Evolutionary conservation across 2,113 vertebrate genomes (phyloP).

Genomic region (Oncorhynchus gorbuscha): DNA sequence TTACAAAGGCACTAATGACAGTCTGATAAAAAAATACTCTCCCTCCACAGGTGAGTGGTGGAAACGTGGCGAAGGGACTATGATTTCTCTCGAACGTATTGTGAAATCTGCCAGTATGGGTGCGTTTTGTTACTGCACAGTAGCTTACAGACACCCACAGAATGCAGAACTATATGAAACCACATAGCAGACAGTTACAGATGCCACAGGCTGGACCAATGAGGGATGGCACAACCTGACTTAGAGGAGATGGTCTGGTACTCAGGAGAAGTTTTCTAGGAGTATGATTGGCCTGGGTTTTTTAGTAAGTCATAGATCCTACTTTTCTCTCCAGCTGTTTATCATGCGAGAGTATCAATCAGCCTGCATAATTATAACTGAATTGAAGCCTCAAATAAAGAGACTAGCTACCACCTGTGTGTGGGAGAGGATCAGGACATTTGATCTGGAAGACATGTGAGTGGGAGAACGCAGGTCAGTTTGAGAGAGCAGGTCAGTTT

Average conservation of each 20-base stretch:
- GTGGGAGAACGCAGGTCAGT: too few species aligned
- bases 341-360: background rate
- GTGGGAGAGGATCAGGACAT: background rate
- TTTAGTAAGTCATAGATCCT: background rate
- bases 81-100: background rate
- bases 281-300: too few species aligned
- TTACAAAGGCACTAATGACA: slow-evolving; percentile 72
- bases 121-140: slow-evolving; percentile 61
- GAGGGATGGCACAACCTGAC: slow-evolving; percentile 25
- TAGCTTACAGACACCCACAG: slow-evolving; percentile 25
- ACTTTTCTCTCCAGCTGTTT: background rate
- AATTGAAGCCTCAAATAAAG: too few species aligned
- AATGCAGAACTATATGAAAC: slow-evolving; percentile 50
- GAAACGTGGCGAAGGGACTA: background rate
- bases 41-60: slow-evolving; percentile 1
- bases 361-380: background rate
- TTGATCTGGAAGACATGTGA: background rate
- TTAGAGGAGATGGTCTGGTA: too few species aligned
- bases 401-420: background rate
- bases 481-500: too few species aligned
- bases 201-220: slow-evolving; percentile 18
- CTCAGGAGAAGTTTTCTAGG: too few species aligned
- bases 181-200: slow-evolving; percentile 29
- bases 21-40: slow-evolving; percentile 64
- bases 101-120: slow-evolving; percentile 61